Conservation (phyloP, 1,140 invertebrate genomes). For the Magallana gigas region DNA sequence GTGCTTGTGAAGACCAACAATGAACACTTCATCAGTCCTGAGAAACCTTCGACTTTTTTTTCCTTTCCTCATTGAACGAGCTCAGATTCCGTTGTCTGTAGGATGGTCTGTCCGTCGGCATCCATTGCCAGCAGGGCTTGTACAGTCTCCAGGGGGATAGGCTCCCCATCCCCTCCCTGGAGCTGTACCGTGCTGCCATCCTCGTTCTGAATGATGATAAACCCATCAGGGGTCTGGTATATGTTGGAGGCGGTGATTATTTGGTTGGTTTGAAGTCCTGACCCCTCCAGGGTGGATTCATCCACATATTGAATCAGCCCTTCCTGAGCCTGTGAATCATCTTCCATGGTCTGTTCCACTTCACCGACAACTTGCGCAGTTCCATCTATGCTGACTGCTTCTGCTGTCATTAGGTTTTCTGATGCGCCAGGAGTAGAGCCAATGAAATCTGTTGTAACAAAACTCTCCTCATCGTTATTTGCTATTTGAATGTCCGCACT, state of each 20-base stretch:
- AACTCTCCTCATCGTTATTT: constrained; percentile 39
- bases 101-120: constrained; percentile 56
- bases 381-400: constrained; percentile 1
- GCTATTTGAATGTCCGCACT: constrained; percentile 4
- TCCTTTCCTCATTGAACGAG: not conserved
- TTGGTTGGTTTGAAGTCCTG: constrained; percentile 31
- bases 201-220: constrained; percentile 71
- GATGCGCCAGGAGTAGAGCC: constrained; percentile 2
- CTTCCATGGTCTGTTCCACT: not conserved
- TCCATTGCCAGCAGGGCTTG: constrained; percentile 75
- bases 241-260: constrained; percentile 64
- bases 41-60: not conserved
- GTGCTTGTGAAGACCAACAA: too few species aligned
- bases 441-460: constrained; percentile 39
- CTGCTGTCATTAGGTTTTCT: not conserved
- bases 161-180: constrained; percentile 71
- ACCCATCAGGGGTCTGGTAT: constrained; percentile 75
- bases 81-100: constrained; percentile 44
- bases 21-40: not conserved
- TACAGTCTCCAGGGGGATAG: constrained; percentile 75
- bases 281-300: constrained; percentile 11
- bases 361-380: not conserved
- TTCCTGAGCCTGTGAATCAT: not conserved
- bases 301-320: constrained; percentile 52
- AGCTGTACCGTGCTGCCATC: constrained; percentile 75